Conservation (phyloP, 2,888 invertebrate genomes). For the Limnephilus lunatus region DNA sequence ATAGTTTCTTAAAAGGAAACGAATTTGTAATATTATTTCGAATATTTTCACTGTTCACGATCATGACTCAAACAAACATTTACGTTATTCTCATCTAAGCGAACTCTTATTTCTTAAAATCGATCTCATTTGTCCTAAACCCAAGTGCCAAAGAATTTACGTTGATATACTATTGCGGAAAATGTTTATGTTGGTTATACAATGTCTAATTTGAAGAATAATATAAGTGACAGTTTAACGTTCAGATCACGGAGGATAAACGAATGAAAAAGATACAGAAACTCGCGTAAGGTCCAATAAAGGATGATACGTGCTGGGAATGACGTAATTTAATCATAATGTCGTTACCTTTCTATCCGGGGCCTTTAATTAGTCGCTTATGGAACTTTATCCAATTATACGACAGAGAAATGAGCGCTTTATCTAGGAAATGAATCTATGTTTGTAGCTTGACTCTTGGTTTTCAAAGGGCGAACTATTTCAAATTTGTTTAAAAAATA, state of each 20-base stretch:
- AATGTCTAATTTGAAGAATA: background rate
- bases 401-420: background rate
- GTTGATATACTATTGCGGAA: background rate
- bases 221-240: constrained; percentile 57
- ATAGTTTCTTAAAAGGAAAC: background rate
- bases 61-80: background rate
- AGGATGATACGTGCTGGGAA: constrained; percentile 55
- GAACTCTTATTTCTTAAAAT: background rate
- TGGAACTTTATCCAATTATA: background rate
- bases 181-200: background rate
- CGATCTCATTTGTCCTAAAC: background rate
- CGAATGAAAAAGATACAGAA: constrained; percentile 58
- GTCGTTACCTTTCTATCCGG: constrained; percentile 43
- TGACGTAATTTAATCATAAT: constrained; percentile 57
- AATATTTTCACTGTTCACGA: background rate
- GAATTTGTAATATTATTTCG: background rate
- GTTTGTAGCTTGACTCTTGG: background rate
- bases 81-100: background rate
- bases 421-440: background rate
- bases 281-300: constrained; percentile 57
- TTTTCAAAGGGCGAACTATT: background rate
- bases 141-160: background rate
- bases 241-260: constrained; percentile 59
- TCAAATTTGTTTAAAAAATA: background rate
- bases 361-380: constrained; percentile 29